Percentiles rank a stretch among this genome's conserved stretches.
Conservation (phyloP, 2,888 invertebrate genomes). For the Plagiodera versicolora region DNA sequence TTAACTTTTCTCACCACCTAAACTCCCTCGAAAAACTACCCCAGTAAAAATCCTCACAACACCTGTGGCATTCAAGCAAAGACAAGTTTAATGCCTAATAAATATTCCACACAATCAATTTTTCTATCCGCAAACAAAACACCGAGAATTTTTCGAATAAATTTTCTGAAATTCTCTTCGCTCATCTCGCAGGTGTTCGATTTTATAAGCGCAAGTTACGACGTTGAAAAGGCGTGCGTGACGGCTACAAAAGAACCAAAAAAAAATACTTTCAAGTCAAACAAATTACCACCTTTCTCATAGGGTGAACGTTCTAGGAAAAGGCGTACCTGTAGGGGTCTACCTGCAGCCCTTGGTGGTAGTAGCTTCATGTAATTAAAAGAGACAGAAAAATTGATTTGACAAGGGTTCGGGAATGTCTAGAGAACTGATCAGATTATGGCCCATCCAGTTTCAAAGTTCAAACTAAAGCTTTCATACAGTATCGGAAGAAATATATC, state of each 20-base stretch:
- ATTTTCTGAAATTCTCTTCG: neutral
- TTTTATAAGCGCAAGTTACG: constrained; percentile 10
- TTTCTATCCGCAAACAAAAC: neutral
- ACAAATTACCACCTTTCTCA: constrained; percentile 12
- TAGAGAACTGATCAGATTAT: too few species aligned
- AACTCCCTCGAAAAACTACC: too few species aligned
- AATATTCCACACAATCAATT: neutral
- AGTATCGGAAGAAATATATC: too few species aligned
- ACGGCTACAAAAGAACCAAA: constrained; percentile 13
- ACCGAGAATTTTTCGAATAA: neutral
- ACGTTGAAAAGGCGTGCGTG: constrained; percentile 6
- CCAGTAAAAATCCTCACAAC: too few species aligned
- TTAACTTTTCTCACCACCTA: too few species aligned
- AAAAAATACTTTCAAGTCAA: constrained; percentile 3
- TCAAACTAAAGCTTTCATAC: too few species aligned
- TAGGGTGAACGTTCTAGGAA: constrained; percentile 7
- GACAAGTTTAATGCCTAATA: neutral
- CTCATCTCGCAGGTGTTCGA: constrained; percentile 7
- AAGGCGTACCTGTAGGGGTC: neutral
- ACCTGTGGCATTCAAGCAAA: too few species aligned
- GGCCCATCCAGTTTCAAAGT: too few species aligned
- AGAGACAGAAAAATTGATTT: neutral
- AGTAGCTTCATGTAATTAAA: neutral
- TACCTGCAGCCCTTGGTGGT: constrained; percentile 6
- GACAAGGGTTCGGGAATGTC: neutral